Percentiles rank a stretch among this genome's conserved stretches.
phyloP scores from a whole-genome alignment of 2,113 vertebrate species.

The Diglossa brunneiventris region DNA sequence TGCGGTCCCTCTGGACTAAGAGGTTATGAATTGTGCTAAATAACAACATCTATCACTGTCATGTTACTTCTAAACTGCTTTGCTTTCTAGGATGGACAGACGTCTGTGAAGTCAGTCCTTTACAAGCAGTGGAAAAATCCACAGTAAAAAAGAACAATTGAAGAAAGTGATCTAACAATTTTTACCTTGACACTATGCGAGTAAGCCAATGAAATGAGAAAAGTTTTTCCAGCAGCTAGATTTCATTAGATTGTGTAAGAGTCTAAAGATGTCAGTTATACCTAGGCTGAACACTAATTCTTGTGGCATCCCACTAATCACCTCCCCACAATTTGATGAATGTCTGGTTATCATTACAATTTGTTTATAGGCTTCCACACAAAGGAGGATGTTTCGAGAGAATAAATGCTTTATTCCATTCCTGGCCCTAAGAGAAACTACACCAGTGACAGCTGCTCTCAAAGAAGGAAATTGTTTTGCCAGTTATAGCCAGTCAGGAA shows the following conservation, averaged over 20 bases:
- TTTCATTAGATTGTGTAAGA: conserved; percentile 29
- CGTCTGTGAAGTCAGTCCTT: neutral
- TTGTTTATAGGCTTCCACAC: conserved; percentile 39
- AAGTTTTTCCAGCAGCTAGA: neutral
- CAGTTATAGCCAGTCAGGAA: conserved; percentile 57
- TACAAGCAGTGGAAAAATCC: neutral
- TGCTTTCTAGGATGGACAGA: neutral
- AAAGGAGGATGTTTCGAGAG: neutral
- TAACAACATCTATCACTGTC: neutral
- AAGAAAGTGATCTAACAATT: neutral
- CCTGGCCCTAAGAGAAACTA: conserved; percentile 9
- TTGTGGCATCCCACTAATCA: conserved; percentile 36
- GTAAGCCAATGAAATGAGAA: neutral
- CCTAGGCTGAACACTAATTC: conserved; percentile 1
- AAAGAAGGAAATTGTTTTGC: conserved; percentile 57
- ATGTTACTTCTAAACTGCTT: neutral
- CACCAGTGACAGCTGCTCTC: conserved; percentile 28
- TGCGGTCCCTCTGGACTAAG: neutral
- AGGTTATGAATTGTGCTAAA: neutral
- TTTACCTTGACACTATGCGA: neutral
- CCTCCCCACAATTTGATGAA: neutral
- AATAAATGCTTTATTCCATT: conserved; percentile 43
- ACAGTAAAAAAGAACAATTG: neutral
- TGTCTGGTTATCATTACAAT: conserved; percentile 1
- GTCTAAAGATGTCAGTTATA: conserved; percentile 13